Conservation (phyloP, 2,797 vertebrate genomes). For the Alfaro cultratus region DNA sequence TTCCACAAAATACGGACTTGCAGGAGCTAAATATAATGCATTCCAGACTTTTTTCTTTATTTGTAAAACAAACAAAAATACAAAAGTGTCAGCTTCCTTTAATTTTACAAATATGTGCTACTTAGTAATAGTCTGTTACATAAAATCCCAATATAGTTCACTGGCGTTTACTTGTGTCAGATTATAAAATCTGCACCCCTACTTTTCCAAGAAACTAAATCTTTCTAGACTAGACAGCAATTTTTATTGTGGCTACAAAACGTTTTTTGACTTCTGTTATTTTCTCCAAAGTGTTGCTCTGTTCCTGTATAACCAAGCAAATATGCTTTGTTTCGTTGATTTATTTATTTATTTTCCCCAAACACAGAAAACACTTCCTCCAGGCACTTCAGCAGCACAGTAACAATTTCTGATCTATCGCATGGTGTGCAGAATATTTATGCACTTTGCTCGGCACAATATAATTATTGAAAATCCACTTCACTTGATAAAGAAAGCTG, state of each 20-base stretch:
- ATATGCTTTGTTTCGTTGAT: background rate
- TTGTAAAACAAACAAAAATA: background rate
- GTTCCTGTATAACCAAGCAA: background rate
- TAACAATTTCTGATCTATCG: background rate
- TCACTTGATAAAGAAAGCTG: background rate
- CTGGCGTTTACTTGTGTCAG: background rate
- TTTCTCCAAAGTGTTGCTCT: background rate
- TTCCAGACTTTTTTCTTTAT: background rate
- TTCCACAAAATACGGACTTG: background rate
- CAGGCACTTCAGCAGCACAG: background rate
- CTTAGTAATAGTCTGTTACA: background rate
- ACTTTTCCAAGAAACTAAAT: background rate
- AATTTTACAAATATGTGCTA: background rate
- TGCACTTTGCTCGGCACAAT: background rate
- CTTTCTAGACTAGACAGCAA: background rate
- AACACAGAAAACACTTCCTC: background rate
- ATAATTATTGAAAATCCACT: background rate
- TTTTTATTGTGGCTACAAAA: background rate
- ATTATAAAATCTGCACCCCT: background rate
- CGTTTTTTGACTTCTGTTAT: background rate
- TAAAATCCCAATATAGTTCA: background rate
- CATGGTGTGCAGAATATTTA: background rate
- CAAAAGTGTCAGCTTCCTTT: background rate
- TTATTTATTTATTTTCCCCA: background rate
- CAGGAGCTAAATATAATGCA: background rate